phyloP scores from a whole-genome alignment of 1,140 invertebrate species.

The Phortica variegata region DNA sequence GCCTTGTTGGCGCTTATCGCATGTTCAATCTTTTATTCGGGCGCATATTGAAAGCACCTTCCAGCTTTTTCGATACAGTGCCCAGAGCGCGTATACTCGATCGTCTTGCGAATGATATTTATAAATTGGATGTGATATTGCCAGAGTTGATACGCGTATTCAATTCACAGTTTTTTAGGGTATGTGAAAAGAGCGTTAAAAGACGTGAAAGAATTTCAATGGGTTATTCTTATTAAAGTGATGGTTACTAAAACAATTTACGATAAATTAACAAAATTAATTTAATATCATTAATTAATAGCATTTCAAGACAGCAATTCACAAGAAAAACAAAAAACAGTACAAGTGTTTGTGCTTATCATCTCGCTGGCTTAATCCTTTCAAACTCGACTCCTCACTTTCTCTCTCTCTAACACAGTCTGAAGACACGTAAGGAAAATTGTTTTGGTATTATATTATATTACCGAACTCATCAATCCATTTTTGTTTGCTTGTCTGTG shows the following conservation, averaged over 20 bases:
- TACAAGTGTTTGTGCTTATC: not conserved
- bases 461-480: not conserved
- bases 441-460: not conserved
- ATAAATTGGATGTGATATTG: constrained; percentile 64
- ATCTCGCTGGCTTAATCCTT: no score
- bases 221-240: no score
- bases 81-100: constrained; percentile 73
- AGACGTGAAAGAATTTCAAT: no score
- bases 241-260: no score
- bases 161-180: no score
- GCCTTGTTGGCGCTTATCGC: constrained; percentile 22
- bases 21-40: constrained; percentile 59
- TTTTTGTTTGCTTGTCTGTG: constrained; percentile 16
- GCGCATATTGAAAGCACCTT: constrained; percentile 66
- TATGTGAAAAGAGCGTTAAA: no score
- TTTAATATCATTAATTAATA: no score
- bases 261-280: no score
- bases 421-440: not conserved
- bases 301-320: no score
- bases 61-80: constrained; percentile 75
- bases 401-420: not conserved
- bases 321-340: no score
- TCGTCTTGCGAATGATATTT: constrained; percentile 73
- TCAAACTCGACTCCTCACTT: not conserved
- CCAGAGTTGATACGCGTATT: no score